Percentiles rank a stretch among this genome's conserved stretches.
phyloP scores from a whole-genome alignment of 1,140 invertebrate species.

The Trichonephila clavata region DNA sequence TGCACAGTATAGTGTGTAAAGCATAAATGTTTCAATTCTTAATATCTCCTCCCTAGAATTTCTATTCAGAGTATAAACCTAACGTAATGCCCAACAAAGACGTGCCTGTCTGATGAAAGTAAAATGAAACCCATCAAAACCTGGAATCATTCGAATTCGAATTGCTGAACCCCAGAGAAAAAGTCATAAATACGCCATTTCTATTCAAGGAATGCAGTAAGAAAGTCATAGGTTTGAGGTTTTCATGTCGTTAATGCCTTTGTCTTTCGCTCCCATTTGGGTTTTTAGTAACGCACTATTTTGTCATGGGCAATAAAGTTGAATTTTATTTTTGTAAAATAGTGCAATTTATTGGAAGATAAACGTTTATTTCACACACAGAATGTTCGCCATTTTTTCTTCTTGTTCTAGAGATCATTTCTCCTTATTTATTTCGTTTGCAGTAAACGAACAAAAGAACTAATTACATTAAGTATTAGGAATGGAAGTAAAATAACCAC shows the following conservation, averaged over 20 bases:
- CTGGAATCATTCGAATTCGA: not conserved
- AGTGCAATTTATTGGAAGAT: not conserved
- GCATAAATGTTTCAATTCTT: not conserved
- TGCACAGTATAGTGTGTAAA: not conserved
- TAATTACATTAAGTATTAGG: too few species aligned
- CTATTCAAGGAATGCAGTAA: constrained; percentile 28
- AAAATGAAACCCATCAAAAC: not conserved
- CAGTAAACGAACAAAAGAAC: too few species aligned
- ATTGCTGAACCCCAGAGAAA: not conserved
- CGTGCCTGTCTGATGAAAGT: not conserved
- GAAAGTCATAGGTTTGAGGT: not conserved
- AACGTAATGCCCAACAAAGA: not conserved
- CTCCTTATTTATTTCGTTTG: too few species aligned
- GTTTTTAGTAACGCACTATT: not conserved
- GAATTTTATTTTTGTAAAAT: not conserved
- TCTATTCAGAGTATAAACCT: not conserved
- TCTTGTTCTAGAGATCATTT: not conserved
- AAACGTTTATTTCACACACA: not conserved
- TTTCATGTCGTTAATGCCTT: not conserved
- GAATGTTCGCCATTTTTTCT: not conserved
- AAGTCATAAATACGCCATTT: constrained; percentile 24
- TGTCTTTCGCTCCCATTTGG: not conserved
- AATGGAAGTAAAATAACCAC: too few species aligned
- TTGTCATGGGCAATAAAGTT: not conserved
- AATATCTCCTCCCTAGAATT: not conserved